A percentile compares a stretch with the other conserved stretches of the same genome.
Conservation (phyloP, 2,888 invertebrate genomes). For the Caenorhabditis zanzibari region DNA sequence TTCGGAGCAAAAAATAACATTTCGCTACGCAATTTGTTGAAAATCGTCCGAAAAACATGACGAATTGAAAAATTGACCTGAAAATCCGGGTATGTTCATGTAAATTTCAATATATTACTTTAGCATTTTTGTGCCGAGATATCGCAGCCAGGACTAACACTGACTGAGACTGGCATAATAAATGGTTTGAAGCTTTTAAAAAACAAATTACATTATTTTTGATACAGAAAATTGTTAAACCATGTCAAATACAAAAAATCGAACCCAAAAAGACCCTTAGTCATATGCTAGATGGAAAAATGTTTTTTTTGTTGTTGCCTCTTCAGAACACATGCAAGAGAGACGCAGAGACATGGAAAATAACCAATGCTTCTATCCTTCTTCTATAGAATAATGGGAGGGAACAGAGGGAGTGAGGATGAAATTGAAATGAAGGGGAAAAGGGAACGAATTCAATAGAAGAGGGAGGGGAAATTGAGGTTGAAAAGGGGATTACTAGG, state of each 20-base stretch:
- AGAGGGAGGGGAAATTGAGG: neutral
- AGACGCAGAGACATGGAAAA: neutral
- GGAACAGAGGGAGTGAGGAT: neutral
- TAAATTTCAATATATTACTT: too few relatives aligned
- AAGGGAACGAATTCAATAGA: neutral
- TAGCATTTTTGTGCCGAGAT: too few relatives aligned
- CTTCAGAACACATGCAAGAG: slow-evolving; percentile 7
- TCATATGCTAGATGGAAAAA: slow-evolving; percentile 23
- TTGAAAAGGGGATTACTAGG: slow-evolving; percentile 7
- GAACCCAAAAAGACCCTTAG: slow-evolving; percentile 26
- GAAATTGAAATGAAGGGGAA: neutral
- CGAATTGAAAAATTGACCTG: too few relatives aligned
- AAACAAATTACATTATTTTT: too few relatives aligned
- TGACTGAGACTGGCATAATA: too few relatives aligned
- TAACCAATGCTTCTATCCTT: neutral
- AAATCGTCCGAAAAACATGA: too few relatives aligned
- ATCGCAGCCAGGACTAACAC: too few relatives aligned
- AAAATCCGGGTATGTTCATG: too few relatives aligned
- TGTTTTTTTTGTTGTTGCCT: slow-evolving; percentile 5
- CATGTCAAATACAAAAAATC: neutral
- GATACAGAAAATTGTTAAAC: neutral
- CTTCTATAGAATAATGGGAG: neutral
- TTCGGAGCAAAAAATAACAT: too few relatives aligned
- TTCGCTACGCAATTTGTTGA: too few relatives aligned
- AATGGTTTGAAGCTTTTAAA: too few relatives aligned